Base-by-base conservation (phyloP, 1,140 invertebrate species). In the Agrilus planipennis region DNA sequence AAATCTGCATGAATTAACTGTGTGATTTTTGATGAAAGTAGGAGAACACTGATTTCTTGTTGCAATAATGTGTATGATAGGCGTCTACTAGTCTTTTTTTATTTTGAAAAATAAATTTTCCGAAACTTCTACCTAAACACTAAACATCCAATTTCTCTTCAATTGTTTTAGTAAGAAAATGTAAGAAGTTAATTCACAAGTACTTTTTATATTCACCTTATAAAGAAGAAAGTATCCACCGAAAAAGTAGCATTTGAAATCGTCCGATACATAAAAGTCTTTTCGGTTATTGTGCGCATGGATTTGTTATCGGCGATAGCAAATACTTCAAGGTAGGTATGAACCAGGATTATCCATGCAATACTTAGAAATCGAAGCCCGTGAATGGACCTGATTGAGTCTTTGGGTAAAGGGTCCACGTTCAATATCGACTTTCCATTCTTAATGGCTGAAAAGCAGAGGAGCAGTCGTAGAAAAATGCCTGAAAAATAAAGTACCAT, bases 171-270 rank as follows among this genome's bases (percentile, higher is more conserved):
- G n/a, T n/a, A n/a, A n/a, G n/a, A n/a, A n/a, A n/a, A n/a, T n/a
- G n/a, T n/a, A n/a, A n/a, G n/a, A n/a, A n/a, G n/a, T n/a, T n/a
- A n/a, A n/a, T n/a, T 30, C 6, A 30, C 28, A 30, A 30, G 15
- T 30, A 30, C 15, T 12, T 6, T 6, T 4, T 30, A 3, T 17
- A 37, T 18, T 41, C 57, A 78, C 81, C 82, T 88, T 47, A 89
- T 88, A 56, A 89, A 85, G 65, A 93, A 92, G 67, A 92, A 93
- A 4, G 86, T 85, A 60, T 91, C 88, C 12, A 92, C 89, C 25
- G 88, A 88, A 57, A 89, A 88, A 2, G 84, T 85, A 3, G 86
- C 89, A 60, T 91, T 91, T 37, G 83, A 81, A 41, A 89, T 78
- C 5, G 84, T 83, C 60, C 87, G 84, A 57, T 84, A 88, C 64